Evolutionary conservation across 2,888 invertebrate species (phyloP), one percentile per base, ranked within the genome.

Genomic region (Caenorhabditis imperialis): DNA sequence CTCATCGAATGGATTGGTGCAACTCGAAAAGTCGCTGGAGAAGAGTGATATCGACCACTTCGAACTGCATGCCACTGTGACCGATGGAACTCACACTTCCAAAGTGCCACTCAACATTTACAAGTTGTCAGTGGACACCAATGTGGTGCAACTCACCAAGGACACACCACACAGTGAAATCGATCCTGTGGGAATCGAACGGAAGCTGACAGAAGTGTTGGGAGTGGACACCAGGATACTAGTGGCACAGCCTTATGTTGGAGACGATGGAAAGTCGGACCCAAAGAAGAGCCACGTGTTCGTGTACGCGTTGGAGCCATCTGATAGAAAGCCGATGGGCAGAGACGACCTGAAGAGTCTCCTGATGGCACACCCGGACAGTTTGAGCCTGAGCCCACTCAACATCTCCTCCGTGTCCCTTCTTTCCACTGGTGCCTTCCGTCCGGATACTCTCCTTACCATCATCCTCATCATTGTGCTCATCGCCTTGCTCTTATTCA

Each of bases 71-170:
- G 86, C 78, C 27, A 70, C 74, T 2, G 84, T 81, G 18, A 40
- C 74, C 33, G 86, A 86, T 61, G 84, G 84, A 1, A 20, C n/a
- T 7, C 81, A 85, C 50, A 35, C 58, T 33, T 55, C 69, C 6
- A 60, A 78, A 5, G 76, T 77, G 8, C 84, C 82, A 2, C 40
- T 85, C n/a, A 80, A 75, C 61, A 81, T 86, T 18, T 83, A 84
- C 71, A 75, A 75, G 7, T 61, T 86, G 0, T 78, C 82, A 8
- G 82, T 84, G 4, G 84, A 81, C 40, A 65, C 78, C 7, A 86
- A 86, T 54, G 71, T 85, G 14, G 81, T 84, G 4, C 74, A 84
- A 22, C 40, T 86, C 35, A 81, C 81, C 14, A 62, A 74, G 16
- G 80, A 85, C 22, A 62, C 77, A 16, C 58, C 79, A 6, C 63